Base-by-base conservation (phyloP, 2,888 invertebrate species). In the Cataglyphis altisquamis region DNA sequence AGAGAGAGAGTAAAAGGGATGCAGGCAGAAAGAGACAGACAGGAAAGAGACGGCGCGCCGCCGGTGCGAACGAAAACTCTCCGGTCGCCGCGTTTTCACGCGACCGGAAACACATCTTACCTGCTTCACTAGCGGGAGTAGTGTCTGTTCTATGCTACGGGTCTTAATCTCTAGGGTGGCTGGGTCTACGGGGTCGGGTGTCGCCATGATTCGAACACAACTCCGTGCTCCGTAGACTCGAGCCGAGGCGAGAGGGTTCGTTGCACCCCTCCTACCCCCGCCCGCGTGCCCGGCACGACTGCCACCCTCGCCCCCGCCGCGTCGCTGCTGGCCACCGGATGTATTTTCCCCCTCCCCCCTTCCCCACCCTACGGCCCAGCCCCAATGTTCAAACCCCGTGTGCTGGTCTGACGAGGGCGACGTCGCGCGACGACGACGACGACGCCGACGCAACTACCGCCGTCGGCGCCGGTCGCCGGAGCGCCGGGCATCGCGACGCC, bases 111-210 rank as follows among this genome's bases (percentile, higher is more conserved):
- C 72, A 87, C 84, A 77, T 88, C 96, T 95, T 97, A 98, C 98
- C 98, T 98, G 98, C 95, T 98, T 98, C 94, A 98, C 97, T 95
- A 98, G 97, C 92, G 98, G 98, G 95, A 98, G 97, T 93, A 98
- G 97, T 92, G 98, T 98, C 96, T 98, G 97, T 96, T 98, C 98
- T 95, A 98, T 98, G 95, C 98, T 98, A 96, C 97, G 98, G 93
- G 98, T 98, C 96, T 97, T 97, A 95, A 98, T 98, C 96, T 98
- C 98, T 95, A 98, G 95, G 93, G 96, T 94, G 94, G 96, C 95
- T 94, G 96, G 94, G 93, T 96, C 95, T 93, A 96, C 95, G 95
- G 95, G 95, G 95, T 96, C 96, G 95, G 95, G 95, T 96, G 96
- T 95, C 96, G 96, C 96, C 96, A 96, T 96, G 96, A 95, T 95